Conservation (phyloP, 2,113 vertebrate genomes). For the Microcebus murinus region DNA sequence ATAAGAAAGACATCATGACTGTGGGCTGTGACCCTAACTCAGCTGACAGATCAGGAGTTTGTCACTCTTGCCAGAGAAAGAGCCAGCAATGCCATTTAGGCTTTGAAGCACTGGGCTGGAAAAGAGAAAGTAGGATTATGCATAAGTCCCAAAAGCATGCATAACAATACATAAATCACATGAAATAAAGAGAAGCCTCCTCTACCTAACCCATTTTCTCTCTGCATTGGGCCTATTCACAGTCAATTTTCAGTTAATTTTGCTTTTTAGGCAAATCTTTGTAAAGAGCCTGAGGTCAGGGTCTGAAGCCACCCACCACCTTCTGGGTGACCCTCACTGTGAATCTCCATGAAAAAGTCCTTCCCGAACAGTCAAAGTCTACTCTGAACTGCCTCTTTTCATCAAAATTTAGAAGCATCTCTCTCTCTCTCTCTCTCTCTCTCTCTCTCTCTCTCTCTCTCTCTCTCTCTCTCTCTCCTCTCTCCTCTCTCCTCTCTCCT, state of each 20-base stretch:
- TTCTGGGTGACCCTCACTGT: not conserved
- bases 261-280: constrained; percentile 11
- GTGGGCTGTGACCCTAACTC: not conserved
- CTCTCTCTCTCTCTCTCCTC: too few species aligned
- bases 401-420: not conserved
- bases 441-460: not conserved
- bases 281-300: not conserved
- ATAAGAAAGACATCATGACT: not conserved
- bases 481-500: not conserved
- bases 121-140: not conserved
- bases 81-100: not conserved
- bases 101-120: not conserved
- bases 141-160: not conserved
- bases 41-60: not conserved
- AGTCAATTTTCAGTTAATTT: not conserved
- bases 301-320: not conserved
- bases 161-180: not conserved
- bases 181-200: not conserved
- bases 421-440: not conserved
- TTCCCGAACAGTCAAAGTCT: not conserved
- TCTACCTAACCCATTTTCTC: not conserved
- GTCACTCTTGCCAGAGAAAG: not conserved
- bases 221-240: not conserved
- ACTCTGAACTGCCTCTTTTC: not conserved
- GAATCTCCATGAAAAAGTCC: not conserved